A percentile compares a stretch with the other conserved stretches of the same genome.
These are phyloP conservation scores for Dicyrtoma fusca DNA, from an alignment of 2,888 invertebrate genomes.

Conservation along the genomic window DNA sequence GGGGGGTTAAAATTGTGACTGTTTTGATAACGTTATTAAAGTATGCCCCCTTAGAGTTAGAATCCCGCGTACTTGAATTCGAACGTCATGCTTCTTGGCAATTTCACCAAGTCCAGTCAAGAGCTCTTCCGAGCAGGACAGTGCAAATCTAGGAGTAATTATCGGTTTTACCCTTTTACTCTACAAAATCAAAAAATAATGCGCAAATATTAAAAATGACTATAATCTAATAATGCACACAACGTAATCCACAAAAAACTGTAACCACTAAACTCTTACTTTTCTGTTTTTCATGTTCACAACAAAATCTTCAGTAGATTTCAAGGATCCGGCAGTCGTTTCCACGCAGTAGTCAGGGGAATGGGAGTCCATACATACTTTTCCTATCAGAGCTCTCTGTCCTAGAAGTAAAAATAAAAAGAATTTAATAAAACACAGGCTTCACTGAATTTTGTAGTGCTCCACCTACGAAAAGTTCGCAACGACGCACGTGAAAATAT, in stretches of 20 bases:
- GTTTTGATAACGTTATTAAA: no score
- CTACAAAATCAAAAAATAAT: conserved; percentile 61
- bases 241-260: neutral
- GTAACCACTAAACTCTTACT: conserved; percentile 33
- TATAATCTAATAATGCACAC: neutral
- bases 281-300: conserved; percentile 63
- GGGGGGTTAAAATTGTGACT: no score
- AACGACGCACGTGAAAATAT: no score
- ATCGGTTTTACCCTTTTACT: conserved; percentile 73
- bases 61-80: conserved; percentile 70
- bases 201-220: neutral
- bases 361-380: conserved; percentile 76
- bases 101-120: conserved; percentile 71
- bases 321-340: conserved; percentile 66
- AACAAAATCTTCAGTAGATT: conserved; percentile 69
- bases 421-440: neutral
- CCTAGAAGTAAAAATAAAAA: conserved; percentile 57
- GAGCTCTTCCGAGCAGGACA: conserved; percentile 73
- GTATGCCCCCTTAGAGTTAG: neutral
- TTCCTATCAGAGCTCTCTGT: conserved; percentile 84
- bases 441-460: no score
- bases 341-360: conserved; percentile 61
- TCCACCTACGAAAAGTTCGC: no score
- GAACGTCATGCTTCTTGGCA: conserved; percentile 69
- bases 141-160: conserved; percentile 81